phyloP scores from a whole-genome alignment of 1,140 invertebrate species.

The Drosophila bocqueti region DNA sequence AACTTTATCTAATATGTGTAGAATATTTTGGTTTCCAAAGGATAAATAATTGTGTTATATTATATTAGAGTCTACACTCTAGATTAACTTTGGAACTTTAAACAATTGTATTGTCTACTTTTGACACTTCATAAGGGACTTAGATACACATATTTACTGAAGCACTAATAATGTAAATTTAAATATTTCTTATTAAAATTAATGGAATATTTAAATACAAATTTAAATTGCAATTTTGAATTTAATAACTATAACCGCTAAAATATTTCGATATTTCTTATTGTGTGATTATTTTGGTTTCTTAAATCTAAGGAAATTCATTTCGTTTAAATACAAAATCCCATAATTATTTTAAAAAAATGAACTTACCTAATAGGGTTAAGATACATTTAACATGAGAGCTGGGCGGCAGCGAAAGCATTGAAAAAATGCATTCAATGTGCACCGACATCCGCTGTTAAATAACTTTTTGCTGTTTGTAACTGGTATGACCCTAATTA shows the following conservation, averaged over 20 bases:
- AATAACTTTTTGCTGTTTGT: slow-evolving; percentile 41
- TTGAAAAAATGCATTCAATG: slow-evolving; percentile 62
- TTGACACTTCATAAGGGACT: not conserved
- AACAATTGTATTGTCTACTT: not conserved
- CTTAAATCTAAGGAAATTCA: not conserved
- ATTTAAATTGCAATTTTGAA: not conserved
- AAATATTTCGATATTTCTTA: not conserved
- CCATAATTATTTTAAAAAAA: too few relatives aligned
- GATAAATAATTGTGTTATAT: too few relatives aligned
- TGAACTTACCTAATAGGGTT: not conserved
- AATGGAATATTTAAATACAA: not conserved
- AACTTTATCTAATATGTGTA: not conserved
- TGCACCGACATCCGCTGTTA: slow-evolving; percentile 49
- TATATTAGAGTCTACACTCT: too few relatives aligned
- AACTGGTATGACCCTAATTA: slow-evolving; percentile 57
- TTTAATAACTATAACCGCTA: not conserved
- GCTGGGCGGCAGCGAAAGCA: not conserved
- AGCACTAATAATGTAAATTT: too few relatives aligned
- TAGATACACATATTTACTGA: not conserved
- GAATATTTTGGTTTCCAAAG: too few relatives aligned
- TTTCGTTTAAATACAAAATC: too few relatives aligned
- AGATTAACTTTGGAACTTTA: not conserved
- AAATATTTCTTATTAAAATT: not conserved
- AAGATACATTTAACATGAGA: slow-evolving; percentile 1
- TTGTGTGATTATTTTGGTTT: not conserved